Evolutionary conservation across 2,113 vertebrate species (phyloP), one percentile per base, ranked within the genome.

Genomic region (Ictalurus punctatus): DNA sequence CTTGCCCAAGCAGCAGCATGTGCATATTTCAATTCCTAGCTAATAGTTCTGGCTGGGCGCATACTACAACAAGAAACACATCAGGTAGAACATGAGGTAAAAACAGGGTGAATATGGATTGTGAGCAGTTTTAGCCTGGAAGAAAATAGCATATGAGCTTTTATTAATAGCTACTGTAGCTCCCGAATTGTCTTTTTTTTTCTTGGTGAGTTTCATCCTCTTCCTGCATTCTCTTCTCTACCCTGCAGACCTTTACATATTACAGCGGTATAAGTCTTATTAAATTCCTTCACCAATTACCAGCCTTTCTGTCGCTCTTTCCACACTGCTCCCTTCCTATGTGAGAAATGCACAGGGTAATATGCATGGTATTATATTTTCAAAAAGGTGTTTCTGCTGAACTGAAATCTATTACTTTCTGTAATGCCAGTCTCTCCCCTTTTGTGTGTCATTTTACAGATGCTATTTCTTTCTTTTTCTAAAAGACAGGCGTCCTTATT

Each of bases 211-310:
- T 63, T 79, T 79, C 67, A 2, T 12, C 56, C 63, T 86, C 67
- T 37, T 71, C 67, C 23, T 78, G 37, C 48, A 73, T 56, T 54
- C 73, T 69, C 9, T 13, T 81, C 61, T 83, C 83, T 83, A 16
- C 52, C 87, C 84, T 73, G 54, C 78, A 86, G 89, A 94, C 94
- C 93, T 88, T 92, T 94, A 93, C 93, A 94, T 95, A 95, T 95
- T 95, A 96, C 94, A 94, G 94, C 95, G 93, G 93, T 95, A 91
- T 93, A 94, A 95, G 93, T 93, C 94, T 96, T 96, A 95, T 96
- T 96, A 95, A 96, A 95, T 96, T 95, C 93, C 94, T 94, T 92
- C 93, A 93, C 93, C 95, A 95, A 94, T 96, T 95, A 95, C 94
- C 89, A 94, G 90, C 92, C 91, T 92, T 91, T 92, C 92, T 92